Conservation (phyloP, 2,113 vertebrate species). For the Uria lomvia region DNA sequence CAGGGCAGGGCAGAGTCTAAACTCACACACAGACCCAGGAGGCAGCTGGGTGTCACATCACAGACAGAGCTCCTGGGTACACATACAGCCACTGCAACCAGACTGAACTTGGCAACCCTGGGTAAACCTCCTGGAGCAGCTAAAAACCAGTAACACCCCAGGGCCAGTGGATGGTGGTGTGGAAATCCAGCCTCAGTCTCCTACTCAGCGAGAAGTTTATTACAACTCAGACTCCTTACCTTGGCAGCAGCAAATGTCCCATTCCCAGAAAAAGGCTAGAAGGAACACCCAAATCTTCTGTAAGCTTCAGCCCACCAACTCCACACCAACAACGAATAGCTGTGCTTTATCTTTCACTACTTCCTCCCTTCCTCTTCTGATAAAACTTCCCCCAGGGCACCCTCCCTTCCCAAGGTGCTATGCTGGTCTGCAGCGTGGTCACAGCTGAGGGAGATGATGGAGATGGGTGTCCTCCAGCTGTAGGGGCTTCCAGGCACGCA, state of each 20-base stretch:
- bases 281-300: accelerated
- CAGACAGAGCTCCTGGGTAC: accelerated
- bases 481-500: background rate
- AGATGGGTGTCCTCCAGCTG: background rate
- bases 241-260: accelerated
- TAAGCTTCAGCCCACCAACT: accelerated
- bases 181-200: accelerated
- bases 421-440: background rate
- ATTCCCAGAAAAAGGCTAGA: accelerated
- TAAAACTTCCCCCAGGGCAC: background rate
- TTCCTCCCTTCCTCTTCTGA: background rate
- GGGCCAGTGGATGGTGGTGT: too few relatives aligned
- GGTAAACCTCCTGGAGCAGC: background rate
- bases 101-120: background rate
- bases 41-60: background rate
- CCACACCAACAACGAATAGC: accelerated
- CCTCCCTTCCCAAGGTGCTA: background rate
- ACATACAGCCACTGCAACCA: accelerated
- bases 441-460: background rate
- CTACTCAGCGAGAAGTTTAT: accelerated
- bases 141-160: accelerated
- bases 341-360: accelerated
- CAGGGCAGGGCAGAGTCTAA: accelerated
- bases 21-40: accelerated
- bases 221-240: background rate